phyloP scores from a whole-genome alignment of 2,113 vertebrate genomes.

The Apaloderma vittatum region DNA sequence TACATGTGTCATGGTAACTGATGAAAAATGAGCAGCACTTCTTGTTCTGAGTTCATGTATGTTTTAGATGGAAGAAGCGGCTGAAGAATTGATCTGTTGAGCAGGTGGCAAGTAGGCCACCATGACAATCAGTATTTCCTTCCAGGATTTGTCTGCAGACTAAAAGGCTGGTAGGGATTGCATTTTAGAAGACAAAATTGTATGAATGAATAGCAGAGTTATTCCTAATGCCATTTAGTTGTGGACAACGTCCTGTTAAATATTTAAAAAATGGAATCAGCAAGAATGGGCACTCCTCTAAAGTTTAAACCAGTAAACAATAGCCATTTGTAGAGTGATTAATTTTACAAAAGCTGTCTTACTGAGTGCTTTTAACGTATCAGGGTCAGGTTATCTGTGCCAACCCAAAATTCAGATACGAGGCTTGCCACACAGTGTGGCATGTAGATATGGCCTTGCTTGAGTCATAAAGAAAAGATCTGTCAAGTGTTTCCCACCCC shows the following conservation, averaged over 20 bases:
- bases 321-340: constrained; percentile 66
- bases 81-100: neutral
- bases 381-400: constrained; percentile 27
- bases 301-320: constrained; percentile 44
- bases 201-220: neutral
- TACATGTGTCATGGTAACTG: fast-evolving
- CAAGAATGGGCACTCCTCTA: neutral
- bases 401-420: constrained; percentile 69
- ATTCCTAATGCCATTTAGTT: neutral
- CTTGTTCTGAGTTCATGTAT: neutral
- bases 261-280: neutral
- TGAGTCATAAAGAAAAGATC: constrained; percentile 9
- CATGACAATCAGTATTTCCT: neutral
- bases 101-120: neutral
- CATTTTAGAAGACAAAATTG: neutral
- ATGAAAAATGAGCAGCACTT: neutral
- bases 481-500: constrained; percentile 62
- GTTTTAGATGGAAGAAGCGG: neutral
- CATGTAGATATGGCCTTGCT: constrained; percentile 41
- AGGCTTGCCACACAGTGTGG: constrained; percentile 59
- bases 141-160: neutral
- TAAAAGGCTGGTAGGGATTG: neutral
- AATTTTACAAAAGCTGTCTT: constrained; percentile 46
- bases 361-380: constrained; percentile 36
- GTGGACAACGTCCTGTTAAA: constrained; percentile 5